Conservation (phyloP, 2,888 invertebrate species). For the Hypena proboscidalis region DNA sequence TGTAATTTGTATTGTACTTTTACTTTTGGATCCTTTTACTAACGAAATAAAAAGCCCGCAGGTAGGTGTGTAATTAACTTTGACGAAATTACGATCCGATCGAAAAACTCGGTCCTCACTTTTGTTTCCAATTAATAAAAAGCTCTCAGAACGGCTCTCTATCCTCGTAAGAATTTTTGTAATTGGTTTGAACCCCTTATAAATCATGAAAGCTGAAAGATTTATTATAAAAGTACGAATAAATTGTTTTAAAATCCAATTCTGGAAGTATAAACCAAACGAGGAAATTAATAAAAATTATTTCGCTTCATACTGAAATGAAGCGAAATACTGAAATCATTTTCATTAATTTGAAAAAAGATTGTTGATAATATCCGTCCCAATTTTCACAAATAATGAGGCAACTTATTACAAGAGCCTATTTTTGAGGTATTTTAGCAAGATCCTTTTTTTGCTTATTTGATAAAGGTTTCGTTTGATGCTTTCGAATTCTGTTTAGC, state of each 20-base stretch:
- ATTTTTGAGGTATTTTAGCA: slow-evolving; percentile 33
- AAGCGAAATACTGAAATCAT: slow-evolving; percentile 19
- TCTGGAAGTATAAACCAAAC: slow-evolving; percentile 13
- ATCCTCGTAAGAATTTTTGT: background rate
- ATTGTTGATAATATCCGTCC: slow-evolving; percentile 19
- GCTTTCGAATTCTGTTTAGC: slow-evolving; percentile 54
- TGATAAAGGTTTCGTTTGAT: slow-evolving; percentile 56
- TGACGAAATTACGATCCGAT: background rate
- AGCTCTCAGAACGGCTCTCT: background rate
- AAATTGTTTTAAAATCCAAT: background rate
- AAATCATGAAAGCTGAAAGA: slow-evolving; percentile 1
- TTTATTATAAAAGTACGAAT: background rate
- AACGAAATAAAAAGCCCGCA: no score
- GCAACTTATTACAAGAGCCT: slow-evolving; percentile 41
- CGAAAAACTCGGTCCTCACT: background rate
- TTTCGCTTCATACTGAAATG: slow-evolving; percentile 6
- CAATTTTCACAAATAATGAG: slow-evolving; percentile 38
- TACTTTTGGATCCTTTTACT: no score
- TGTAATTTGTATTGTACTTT: no score
- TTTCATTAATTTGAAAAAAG: slow-evolving; percentile 24
- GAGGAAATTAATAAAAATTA: slow-evolving; percentile 8
- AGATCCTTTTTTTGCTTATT: slow-evolving; percentile 37
- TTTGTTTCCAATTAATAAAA: slow-evolving; percentile 1
- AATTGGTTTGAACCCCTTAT: background rate
- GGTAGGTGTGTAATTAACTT: slow-evolving; percentile 38